Percentiles rank a stretch among this genome's conserved stretches.
Evolutionary conservation across 2,888 invertebrate species (phyloP).

Genomic region (Deroplatys truncata): DNA sequence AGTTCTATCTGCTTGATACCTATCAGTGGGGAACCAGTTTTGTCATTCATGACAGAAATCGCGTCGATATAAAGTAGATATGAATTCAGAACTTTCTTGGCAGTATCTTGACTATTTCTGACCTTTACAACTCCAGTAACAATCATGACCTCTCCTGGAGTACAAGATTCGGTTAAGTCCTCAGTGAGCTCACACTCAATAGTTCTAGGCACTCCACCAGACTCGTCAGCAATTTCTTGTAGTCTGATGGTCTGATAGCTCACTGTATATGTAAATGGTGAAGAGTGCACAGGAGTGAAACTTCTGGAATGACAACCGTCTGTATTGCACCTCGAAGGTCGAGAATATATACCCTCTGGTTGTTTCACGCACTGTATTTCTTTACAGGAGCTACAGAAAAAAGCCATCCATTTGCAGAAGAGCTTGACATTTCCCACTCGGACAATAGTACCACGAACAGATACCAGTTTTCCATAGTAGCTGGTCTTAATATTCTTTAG

Average conservation of each 20-base stretch:
- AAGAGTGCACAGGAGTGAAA: constrained; percentile 61
- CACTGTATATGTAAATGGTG: constrained; percentile 67
- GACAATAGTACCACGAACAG: constrained; percentile 80
- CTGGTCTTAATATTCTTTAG: constrained; percentile 67
- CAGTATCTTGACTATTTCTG: constrained; percentile 49
- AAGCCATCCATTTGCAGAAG: constrained; percentile 71
- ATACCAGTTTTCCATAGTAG: constrained; percentile 73
- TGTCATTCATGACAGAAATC: constrained; percentile 70
- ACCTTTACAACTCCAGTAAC: constrained; percentile 82
- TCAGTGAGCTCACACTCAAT: constrained; percentile 82
- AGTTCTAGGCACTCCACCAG: constrained; percentile 69
- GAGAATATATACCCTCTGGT: constrained; percentile 55
- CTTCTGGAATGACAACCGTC: constrained; percentile 54
- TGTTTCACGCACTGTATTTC: constrained; percentile 63
- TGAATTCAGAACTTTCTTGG: constrained; percentile 53
- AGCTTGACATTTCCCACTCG: constrained; percentile 72
- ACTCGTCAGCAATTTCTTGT: constrained; percentile 70
- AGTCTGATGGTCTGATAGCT: constrained; percentile 80
- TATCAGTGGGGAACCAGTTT: constrained; percentile 51
- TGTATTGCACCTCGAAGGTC: constrained; percentile 56
- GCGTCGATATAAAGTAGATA: constrained; percentile 75
- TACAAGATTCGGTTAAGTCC: constrained; percentile 77
- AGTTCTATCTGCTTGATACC: constrained; percentile 52
- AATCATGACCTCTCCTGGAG: constrained; percentile 84
- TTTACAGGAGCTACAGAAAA: constrained; percentile 67